Conservation (phyloP, 2,113 vertebrate genomes). For the Zootoca vivipara region DNA sequence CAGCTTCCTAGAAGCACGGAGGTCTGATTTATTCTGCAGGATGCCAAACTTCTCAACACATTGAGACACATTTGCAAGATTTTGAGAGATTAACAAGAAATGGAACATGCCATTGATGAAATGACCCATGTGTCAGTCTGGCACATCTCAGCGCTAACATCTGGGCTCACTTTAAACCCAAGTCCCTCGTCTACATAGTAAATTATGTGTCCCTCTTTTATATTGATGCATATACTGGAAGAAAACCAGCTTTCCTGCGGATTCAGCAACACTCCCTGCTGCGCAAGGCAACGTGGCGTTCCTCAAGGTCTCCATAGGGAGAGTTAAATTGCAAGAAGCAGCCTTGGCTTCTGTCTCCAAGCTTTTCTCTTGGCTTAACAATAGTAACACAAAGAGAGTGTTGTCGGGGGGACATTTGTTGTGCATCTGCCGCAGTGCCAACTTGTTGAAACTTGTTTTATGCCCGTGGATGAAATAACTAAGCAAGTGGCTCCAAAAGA, state of each 20-base stretch:
- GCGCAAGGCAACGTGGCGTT: background rate
- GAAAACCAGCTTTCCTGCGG: background rate
- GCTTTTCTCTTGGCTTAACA: background rate
- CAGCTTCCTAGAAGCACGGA: background rate
- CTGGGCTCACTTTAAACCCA: background rate
- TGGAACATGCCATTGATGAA: background rate
- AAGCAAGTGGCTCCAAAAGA: slow-evolving; percentile 34
- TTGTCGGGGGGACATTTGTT: background rate
- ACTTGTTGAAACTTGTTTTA: background rate
- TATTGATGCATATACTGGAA: background rate
- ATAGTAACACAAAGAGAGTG: background rate
- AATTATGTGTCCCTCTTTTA: background rate
- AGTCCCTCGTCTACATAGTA: background rate
- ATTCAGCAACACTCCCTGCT: background rate
- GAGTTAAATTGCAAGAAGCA: background rate
- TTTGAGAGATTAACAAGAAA: background rate
- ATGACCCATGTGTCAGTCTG: background rate
- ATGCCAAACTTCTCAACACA: background rate
- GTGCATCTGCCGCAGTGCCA: background rate
- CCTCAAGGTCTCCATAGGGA: background rate
- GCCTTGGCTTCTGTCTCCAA: background rate
- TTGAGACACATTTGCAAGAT: background rate
- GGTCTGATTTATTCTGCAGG: background rate
- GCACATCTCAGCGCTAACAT: background rate
- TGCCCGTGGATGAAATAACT: slow-evolving; percentile 10